Percentiles rank a stretch among this genome's conserved stretches.
Conservation (phyloP, 2,113 vertebrate genomes). For the Montifringilla adamsi region DNA sequence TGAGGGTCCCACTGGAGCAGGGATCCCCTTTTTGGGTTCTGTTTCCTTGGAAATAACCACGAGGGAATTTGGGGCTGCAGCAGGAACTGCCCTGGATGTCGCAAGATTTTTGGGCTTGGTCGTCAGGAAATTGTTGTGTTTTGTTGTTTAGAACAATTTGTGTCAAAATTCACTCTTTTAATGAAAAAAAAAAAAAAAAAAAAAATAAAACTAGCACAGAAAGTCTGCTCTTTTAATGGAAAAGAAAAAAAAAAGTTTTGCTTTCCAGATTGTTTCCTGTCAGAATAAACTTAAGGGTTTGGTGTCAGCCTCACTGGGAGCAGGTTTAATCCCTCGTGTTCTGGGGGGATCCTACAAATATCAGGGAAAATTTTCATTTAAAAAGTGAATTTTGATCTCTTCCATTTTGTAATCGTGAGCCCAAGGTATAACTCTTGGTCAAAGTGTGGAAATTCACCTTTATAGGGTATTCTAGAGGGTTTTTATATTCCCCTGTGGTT, state of each 20-base stretch:
- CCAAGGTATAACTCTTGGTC: background rate
- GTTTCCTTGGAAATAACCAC: background rate
- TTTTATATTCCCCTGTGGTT: background rate
- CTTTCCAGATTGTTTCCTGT: background rate
- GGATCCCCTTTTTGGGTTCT: background rate
- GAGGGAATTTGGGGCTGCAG: background rate
- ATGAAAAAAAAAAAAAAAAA: no score
- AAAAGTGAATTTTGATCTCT: background rate
- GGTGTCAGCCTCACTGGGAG: background rate
- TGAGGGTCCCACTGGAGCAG: background rate
- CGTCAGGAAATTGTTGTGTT: background rate
- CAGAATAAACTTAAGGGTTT: background rate
- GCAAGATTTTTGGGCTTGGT: background rate
- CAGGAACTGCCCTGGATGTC: background rate
- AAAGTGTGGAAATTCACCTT: background rate
- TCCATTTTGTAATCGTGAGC: fast-evolving
- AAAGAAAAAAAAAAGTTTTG: background rate
- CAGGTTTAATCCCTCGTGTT: background rate
- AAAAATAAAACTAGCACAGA: no score
- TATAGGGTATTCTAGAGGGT: background rate
- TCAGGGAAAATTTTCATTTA: background rate
- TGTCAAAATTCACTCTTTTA: background rate
- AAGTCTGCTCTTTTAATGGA: background rate
- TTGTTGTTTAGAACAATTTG: background rate
- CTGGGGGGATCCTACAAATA: background rate